A percentile compares a stretch with the other conserved stretches of the same genome.
phyloP scores from a whole-genome alignment of 1,140 invertebrate species.

The Pteromalus puparum region DNA sequence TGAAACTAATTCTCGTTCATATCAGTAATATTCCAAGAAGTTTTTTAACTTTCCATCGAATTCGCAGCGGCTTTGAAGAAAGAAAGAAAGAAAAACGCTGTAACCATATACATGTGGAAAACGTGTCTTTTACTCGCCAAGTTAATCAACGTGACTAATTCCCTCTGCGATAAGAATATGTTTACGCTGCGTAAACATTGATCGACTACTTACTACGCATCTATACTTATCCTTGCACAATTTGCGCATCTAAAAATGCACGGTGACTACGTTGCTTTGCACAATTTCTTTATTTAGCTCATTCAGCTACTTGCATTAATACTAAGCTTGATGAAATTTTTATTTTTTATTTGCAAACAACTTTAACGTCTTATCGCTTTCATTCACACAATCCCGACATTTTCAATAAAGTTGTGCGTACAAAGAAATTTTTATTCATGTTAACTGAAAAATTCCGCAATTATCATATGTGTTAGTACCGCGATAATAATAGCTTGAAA shows the following conservation, averaged over 20 bases:
- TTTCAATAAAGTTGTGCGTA: no score
- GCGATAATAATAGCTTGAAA: no score
- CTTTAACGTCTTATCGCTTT: no score
- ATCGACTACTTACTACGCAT: slow-evolving; percentile 13
- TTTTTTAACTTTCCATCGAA: background rate
- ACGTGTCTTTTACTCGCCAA: background rate
- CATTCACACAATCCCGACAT: no score
- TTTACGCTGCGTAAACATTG: slow-evolving; percentile 22
- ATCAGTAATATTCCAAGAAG: no score
- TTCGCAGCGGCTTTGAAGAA: background rate
- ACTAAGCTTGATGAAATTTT: background rate
- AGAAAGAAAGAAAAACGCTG: background rate
- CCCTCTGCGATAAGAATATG: slow-evolving; percentile 26
- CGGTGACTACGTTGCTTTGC: background rate
- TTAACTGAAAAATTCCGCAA: no score
- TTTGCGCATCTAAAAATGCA: slow-evolving; percentile 13
- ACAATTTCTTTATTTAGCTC: slow-evolving; percentile 2
- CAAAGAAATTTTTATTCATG: no score
- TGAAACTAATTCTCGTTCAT: no score
- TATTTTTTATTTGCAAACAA: background rate
- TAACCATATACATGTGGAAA: background rate
- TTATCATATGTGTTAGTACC: no score
- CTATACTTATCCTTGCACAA: slow-evolving; percentile 15
- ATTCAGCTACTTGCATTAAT: background rate
- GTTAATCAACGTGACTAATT: slow-evolving; percentile 35